A percentile compares a stretch with the other conserved stretches of the same genome.
Evolutionary conservation across 2,888 invertebrate species (phyloP).

Genomic region (Tipula vernalis): DNA sequence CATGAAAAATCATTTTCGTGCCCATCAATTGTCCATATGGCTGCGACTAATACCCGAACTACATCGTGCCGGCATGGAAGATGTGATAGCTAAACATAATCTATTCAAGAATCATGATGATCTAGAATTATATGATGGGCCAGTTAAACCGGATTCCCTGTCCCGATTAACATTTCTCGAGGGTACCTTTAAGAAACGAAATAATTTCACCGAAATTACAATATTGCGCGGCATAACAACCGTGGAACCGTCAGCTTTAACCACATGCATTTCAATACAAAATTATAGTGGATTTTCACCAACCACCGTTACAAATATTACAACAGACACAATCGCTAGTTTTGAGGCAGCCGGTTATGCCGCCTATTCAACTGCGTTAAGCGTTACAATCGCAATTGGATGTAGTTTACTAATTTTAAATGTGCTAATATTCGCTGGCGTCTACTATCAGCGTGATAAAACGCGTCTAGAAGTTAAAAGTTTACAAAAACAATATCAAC

Average conservation of each 20-base stretch:
- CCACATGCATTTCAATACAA: slow-evolving; percentile 40
- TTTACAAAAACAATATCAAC: slow-evolving; percentile 58
- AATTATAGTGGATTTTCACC: slow-evolving; percentile 38
- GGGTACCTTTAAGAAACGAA: slow-evolving; percentile 45
- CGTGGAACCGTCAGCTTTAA: slow-evolving; percentile 37
- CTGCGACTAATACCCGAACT: slow-evolving; percentile 83
- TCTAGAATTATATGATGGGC: slow-evolving; percentile 77
- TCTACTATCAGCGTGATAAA: slow-evolving; percentile 85
- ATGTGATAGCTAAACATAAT: slow-evolving; percentile 76
- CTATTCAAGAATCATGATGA: slow-evolving; percentile 82
- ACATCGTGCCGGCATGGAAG: slow-evolving; percentile 79
- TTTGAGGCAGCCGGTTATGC: slow-evolving; percentile 71
- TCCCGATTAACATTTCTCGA: slow-evolving; percentile 38
- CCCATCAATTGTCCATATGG: slow-evolving; percentile 93
- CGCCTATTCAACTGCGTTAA: slow-evolving; percentile 82
- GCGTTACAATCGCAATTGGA: slow-evolving; percentile 89
- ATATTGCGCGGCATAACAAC: slow-evolving; percentile 26
- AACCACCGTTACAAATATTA: slow-evolving; percentile 47
- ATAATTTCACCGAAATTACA: slow-evolving; percentile 27
- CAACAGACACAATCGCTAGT: slow-evolving; percentile 63
- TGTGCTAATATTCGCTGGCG: slow-evolving; percentile 85
- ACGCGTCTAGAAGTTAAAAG: slow-evolving; percentile 68
- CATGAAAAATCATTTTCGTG: slow-evolving; percentile 85
- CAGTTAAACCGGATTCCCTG: slow-evolving; percentile 74
- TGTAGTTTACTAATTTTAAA: slow-evolving; percentile 85